Percentiles rank a stretch among this genome's conserved stretches.
Conservation (phyloP, 2,888 invertebrate species). For the Synanthedon myopaeformis region DNA sequence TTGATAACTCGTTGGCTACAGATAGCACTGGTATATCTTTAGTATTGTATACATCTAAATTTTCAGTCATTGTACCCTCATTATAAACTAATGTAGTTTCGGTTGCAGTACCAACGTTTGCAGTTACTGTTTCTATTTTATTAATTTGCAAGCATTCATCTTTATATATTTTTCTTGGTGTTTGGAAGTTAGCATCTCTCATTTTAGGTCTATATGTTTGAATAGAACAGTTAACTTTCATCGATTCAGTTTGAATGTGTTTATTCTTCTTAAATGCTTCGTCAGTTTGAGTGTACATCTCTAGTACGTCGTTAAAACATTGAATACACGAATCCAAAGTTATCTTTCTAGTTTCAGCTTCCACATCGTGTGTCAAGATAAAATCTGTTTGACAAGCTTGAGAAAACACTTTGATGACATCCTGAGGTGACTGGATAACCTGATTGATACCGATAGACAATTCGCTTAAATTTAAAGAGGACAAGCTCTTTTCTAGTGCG, state of each 20-base stretch:
- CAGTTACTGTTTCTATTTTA: slow-evolving; percentile 16
- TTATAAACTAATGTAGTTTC: slow-evolving; percentile 16
- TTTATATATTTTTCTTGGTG: slow-evolving; percentile 23
- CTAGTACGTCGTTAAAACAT: slow-evolving; percentile 32
- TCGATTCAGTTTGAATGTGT: slow-evolving; percentile 37
- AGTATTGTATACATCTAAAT: slow-evolving; percentile 12
- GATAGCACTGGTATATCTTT: slow-evolving; percentile 7
- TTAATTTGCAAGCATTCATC: slow-evolving; percentile 35
- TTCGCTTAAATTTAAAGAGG: slow-evolving; percentile 41
- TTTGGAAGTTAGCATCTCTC: slow-evolving; percentile 37
- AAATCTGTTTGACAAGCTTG: slow-evolving; percentile 57
- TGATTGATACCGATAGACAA: slow-evolving; percentile 49
- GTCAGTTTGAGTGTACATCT: slow-evolving; percentile 56
- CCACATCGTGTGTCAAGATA: slow-evolving; percentile 45
- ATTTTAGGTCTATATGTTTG: slow-evolving; percentile 48
- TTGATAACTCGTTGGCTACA: slow-evolving; percentile 1
- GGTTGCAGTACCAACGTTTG: slow-evolving; percentile 34
- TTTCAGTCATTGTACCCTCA: slow-evolving; percentile 22
- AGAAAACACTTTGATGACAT: slow-evolving; percentile 37
- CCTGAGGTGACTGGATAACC: slow-evolving; percentile 50
- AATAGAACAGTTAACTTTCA: slow-evolving; percentile 24
- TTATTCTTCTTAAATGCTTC: slow-evolving; percentile 45
- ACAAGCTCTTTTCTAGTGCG: slow-evolving; percentile 47
- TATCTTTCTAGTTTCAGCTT: slow-evolving; percentile 48
- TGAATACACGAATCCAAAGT: slow-evolving; percentile 51